phyloP scores from a whole-genome alignment of 2,113 vertebrate genomes.

The Bostrychus sinensis region DNA sequence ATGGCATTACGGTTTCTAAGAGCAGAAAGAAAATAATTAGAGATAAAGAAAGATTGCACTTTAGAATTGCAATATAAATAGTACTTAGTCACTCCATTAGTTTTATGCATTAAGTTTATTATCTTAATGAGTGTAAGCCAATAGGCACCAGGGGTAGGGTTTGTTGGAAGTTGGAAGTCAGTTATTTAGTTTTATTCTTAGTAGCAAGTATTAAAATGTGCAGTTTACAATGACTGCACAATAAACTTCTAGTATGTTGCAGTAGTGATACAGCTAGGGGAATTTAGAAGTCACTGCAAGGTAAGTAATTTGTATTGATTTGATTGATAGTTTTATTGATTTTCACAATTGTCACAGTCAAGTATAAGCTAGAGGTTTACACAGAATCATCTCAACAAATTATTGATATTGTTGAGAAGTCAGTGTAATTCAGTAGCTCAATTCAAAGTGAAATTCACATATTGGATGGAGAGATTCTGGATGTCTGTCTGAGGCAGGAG shows the following conservation, averaged over 20 bases:
- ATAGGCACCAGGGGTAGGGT: conserved; percentile 3
- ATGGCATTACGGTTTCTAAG: background rate
- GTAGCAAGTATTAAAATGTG: background rate
- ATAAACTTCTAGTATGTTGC: background rate
- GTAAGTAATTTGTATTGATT: background rate
- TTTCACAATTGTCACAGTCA: too few relatives aligned
- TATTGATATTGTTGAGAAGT: too few relatives aligned
- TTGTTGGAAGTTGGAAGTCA: background rate
- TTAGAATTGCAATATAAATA: background rate
- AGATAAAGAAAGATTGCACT: background rate
- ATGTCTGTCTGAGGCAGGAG: too few relatives aligned
- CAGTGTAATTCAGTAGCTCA: too few relatives aligned
- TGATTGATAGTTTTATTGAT: too few relatives aligned
- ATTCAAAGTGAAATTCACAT: background rate
- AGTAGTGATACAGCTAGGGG: background rate
- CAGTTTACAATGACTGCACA: background rate
- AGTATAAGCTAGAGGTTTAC: too few relatives aligned
- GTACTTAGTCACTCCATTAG: conserved; percentile 7
- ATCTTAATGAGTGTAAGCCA: conserved; percentile 12
- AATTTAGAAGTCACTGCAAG: background rate
- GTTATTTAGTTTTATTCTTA: conserved; percentile 12
- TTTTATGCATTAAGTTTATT: conserved; percentile 7
- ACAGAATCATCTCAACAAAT: too few relatives aligned
- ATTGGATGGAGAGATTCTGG: too few relatives aligned
- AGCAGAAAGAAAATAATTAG: conserved; percentile 1